Evolutionary conservation across 1,140 invertebrate genomes (phyloP).

Genomic region (Calliopsis andreniformis): DNA sequence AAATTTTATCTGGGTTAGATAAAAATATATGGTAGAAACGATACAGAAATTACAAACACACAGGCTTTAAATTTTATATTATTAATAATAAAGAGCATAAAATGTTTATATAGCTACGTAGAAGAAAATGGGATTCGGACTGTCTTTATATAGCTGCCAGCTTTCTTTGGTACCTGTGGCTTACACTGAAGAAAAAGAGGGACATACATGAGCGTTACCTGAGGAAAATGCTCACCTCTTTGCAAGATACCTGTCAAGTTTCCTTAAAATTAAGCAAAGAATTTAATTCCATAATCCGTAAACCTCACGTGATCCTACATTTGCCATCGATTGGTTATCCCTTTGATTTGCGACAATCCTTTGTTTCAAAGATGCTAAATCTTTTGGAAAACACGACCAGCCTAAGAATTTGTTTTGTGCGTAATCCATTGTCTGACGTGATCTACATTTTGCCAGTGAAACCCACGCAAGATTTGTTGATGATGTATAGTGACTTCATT

Average conservation of each 20-base stretch:
- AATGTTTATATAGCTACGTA: conserved; percentile 9
- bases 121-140: neutral
- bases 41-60: no score
- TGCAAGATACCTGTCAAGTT: conserved; percentile 38
- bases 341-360: conserved; percentile 18
- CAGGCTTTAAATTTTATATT: no score
- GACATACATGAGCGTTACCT: conserved; percentile 49
- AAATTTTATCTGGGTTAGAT: no score
- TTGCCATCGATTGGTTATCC: conserved; percentile 51
- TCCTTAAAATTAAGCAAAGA: conserved; percentile 30
- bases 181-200: conserved; percentile 27
- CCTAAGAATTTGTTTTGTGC: conserved; percentile 41
- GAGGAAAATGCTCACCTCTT: conserved; percentile 39
- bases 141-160: conserved; percentile 57
- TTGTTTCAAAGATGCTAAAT: conserved; percentile 10
- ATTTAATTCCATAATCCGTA: conserved; percentile 9
- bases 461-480: conserved; percentile 27
- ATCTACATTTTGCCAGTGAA: conserved; percentile 52
- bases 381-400: conserved; percentile 43
- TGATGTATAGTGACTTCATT: conserved; percentile 57
- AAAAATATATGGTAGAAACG: no score
- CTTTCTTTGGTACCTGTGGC: conserved; percentile 53
- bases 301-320: conserved; percentile 51
- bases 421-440: conserved; percentile 38
- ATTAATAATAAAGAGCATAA: no score